These are phyloP conservation scores for Kradibia gibbosae DNA, from an alignment of 1,140 invertebrate species.

Conservation along the genomic window DNA sequence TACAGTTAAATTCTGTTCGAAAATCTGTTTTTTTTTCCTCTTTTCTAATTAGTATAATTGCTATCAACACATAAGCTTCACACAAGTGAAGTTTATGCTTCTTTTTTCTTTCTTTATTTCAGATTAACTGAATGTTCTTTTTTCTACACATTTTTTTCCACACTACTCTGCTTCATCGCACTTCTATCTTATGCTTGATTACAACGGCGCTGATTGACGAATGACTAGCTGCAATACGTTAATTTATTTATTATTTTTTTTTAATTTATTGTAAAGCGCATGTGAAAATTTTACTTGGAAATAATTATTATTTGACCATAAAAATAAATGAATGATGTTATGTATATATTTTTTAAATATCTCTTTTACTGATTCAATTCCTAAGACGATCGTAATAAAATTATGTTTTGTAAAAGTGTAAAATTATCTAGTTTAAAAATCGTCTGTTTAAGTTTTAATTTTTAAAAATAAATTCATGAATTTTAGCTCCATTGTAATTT, in stretches of 20 bases:
- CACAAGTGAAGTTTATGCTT: slow-evolving; percentile 40
- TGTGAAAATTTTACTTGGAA: not conserved
- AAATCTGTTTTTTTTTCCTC: not conserved
- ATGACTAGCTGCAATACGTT: not conserved
- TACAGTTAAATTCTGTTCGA: not conserved
- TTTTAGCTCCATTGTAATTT: no score
- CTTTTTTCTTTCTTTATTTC: slow-evolving; percentile 61
- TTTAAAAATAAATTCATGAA: no score
- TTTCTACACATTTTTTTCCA: slow-evolving; percentile 51
- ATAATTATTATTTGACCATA: not conserved
- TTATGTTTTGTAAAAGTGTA: no score
- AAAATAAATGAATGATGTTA: not conserved
- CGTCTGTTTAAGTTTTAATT: no score
- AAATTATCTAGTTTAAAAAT: no score
- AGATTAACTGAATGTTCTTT: slow-evolving; percentile 56
- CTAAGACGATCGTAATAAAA: no score
- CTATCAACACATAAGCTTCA: slow-evolving; percentile 8
- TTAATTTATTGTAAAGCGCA: slow-evolving; percentile 11
- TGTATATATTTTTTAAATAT: not conserved
- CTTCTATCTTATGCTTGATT: slow-evolving; percentile 20
- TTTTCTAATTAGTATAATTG: not conserved
- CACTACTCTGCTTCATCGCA: slow-evolving; percentile 55
- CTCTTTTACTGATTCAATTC: not conserved
- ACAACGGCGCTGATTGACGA: slow-evolving; percentile 17
- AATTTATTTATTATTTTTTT: slow-evolving; percentile 39